Conservation (phyloP, 2,888 invertebrate genomes). For the Tenodera sinensis region DNA sequence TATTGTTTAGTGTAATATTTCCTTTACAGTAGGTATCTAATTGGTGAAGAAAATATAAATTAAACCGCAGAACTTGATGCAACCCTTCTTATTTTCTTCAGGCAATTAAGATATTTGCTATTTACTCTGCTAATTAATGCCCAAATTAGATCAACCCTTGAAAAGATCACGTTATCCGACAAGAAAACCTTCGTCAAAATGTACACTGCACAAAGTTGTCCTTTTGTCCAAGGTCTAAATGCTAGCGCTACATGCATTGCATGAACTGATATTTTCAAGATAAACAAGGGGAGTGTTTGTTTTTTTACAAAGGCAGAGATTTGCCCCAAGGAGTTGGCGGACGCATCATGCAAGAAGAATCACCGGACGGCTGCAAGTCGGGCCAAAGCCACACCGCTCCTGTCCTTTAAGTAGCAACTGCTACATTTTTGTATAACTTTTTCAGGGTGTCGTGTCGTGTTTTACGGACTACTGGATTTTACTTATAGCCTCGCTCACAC, state of each 20-base stretch:
- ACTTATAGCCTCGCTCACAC: not conserved
- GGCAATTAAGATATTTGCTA: no score
- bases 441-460: not conserved
- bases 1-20: no score
- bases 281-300: not conserved
- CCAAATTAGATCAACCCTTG: no score
- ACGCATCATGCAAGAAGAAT: not conserved
- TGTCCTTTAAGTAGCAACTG: not conserved
- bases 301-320: not conserved
- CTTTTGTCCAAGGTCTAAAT: not conserved
- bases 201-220: no score
- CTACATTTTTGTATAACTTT: not conserved
- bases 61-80: no score
- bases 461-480: not conserved
- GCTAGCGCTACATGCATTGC: not conserved
- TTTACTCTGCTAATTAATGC: no score
- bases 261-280: not conserved
- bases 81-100: no score
- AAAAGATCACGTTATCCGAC: no score
- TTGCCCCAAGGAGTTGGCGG: not conserved
- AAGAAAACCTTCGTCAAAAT: no score
- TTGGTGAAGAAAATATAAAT: no score
- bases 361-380: not conserved
- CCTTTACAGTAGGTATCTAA: no score
- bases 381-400: no score